These are phyloP conservation scores for Hydrochoerus hydrochaeris DNA, from an alignment of 2,113 vertebrate species.

Conservation along the genomic window DNA sequence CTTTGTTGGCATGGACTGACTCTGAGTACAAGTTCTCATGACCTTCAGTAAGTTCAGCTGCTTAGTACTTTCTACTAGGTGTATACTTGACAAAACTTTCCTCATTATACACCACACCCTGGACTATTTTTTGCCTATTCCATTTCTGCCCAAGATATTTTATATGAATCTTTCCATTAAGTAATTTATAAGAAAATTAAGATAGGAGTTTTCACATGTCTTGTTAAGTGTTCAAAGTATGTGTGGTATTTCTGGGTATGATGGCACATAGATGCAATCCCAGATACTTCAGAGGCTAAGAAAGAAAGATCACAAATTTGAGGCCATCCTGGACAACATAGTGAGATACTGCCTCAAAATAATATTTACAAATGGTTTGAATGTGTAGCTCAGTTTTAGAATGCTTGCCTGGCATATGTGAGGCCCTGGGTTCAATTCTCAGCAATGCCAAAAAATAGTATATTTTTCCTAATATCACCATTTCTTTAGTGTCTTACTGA, in stretches of 20 bases:
- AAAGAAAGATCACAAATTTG: neutral
- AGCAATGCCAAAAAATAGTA: neutral
- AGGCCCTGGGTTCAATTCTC: neutral
- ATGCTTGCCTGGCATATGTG: neutral
- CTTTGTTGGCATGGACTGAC: neutral
- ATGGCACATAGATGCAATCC: neutral
- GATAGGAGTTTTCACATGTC: neutral
- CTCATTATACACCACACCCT: neutral
- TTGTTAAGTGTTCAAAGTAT: neutral
- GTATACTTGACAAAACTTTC: neutral
- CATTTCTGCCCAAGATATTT: neutral
- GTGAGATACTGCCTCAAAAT: neutral
- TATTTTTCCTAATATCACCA: conserved; percentile 35
- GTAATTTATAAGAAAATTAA: conserved; percentile 28
- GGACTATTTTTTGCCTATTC: neutral
- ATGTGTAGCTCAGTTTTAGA: neutral
- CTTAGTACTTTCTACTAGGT: neutral
- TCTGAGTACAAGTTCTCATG: neutral
- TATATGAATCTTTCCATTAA: conserved; percentile 26
- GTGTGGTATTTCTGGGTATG: neutral
- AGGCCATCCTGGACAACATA: neutral
- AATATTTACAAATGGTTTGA: neutral
- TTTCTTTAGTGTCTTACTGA: neutral
- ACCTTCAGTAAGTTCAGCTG: neutral
- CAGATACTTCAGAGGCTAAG: neutral